Evolutionary conservation across 2,797 vertebrate genomes (phyloP), one percentile per base, ranked within the genome.

Genomic region (Thaleichthys pacificus): DNA sequence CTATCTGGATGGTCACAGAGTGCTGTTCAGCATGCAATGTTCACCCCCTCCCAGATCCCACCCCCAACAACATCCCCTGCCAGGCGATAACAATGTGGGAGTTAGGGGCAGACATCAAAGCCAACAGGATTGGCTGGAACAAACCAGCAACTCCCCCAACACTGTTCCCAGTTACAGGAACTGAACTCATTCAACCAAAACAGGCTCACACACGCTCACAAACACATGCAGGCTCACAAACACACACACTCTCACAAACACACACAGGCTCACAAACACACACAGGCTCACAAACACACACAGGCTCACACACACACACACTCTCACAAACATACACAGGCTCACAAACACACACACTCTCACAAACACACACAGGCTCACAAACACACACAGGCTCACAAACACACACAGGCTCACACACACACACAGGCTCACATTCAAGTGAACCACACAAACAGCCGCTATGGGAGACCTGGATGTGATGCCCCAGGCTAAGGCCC

Each of bases 401-500:
- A n/a, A n/a, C n/a, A n/a, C n/a, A n/a, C n/a, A n/a, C n/a, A n/a
- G n/a, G n/a, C n/a, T n/a, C n/a, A n/a, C n/a, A n/a, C n/a, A n/a
- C n/a, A n/a, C 64, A 79, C 76, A 74, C 71, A 71, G 66, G 26
- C 60, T 64, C 67, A 58, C 5, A 58, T 11, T 58, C 19, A n/a
- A 12, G 21, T 22, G 19, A 22, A 21, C 56, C 6, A 7, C 56
- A 21, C 2, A 63, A 12, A 66, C n/a, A 66, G n/a, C n/a, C 6
- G 35, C 6, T 3, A 90, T 91, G 89, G 85, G 80, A 42, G 74
- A 75, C 61, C 69, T 71, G 42, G 68, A 7, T 8, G 35, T 76
- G 12, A 30, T 61, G 24, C 38, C 51, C 63, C 58, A 85, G 5
- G 70, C 73, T 17, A 38, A 19, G 0, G 22, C 73, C 17, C 47